Percentiles rank a stretch among this genome's conserved stretches.
Conservation (phyloP, 2,797 vertebrate genomes). For the Echeneis naucrates region DNA sequence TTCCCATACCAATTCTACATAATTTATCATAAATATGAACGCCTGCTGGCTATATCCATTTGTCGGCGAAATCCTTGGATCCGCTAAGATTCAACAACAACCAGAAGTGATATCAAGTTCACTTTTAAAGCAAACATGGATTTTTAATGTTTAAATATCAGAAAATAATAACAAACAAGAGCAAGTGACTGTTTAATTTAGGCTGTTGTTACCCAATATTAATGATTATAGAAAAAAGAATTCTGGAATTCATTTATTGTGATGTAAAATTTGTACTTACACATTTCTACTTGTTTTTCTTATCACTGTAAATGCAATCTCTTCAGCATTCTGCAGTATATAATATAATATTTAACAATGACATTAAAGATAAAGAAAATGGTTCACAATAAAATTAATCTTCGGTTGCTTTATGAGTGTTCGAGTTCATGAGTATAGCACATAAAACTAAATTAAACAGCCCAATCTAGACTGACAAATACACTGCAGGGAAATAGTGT, state of each 20-base stretch:
- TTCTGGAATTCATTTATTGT: background rate
- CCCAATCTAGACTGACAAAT: constrained; percentile 18
- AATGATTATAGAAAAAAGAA: background rate
- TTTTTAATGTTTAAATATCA: background rate
- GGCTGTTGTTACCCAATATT: background rate
- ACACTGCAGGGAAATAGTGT: constrained; percentile 10
- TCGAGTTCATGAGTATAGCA: too few relatives aligned
- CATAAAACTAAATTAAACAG: constrained; percentile 2
- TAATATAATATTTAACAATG: background rate
- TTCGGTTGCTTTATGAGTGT: background rate
- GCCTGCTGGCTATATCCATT: background rate
- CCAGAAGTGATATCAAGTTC: background rate
- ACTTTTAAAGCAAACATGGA: background rate
- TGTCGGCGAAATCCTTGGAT: background rate
- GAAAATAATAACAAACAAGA: background rate
- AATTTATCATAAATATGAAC: background rate
- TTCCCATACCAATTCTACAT: constrained; percentile 6
- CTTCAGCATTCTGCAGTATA: background rate
- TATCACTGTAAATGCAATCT: background rate
- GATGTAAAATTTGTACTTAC: too few relatives aligned
- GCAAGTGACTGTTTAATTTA: background rate
- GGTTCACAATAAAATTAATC: background rate
- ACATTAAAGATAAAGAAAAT: background rate
- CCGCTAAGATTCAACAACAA: background rate
- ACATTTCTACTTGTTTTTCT: background rate